Evolutionary conservation across 2,113 vertebrate genomes (phyloP).

Genomic region (Sterrhoptilus dennistouni): DNA sequence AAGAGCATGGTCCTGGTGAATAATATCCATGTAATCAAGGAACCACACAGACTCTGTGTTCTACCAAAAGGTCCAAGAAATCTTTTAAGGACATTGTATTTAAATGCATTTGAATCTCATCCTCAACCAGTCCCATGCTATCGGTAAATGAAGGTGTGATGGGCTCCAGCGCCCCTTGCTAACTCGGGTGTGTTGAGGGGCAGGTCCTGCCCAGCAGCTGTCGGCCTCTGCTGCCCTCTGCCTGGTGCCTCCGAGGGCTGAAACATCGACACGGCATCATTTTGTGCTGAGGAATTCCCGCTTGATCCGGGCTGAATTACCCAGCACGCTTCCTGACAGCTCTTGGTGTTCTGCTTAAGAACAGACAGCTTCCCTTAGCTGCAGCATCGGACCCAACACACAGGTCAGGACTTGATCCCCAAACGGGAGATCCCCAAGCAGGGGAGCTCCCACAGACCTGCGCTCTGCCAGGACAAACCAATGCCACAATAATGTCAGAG

Average conservation of each 20-base stretch:
- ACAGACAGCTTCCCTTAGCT: neutral
- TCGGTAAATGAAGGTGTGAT: neutral
- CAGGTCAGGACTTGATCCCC: neutral
- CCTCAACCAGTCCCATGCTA: neutral
- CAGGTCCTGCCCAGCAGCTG: neutral
- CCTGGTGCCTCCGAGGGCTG: neutral
- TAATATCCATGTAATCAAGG: neutral
- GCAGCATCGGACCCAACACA: neutral
- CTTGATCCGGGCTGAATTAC: neutral
- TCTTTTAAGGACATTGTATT: neutral
- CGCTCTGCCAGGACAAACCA: neutral
- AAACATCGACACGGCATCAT: accelerated
- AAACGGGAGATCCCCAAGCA: no score
- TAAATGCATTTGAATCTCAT: neutral
- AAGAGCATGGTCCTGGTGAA: neutral
- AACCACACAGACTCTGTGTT: accelerated
- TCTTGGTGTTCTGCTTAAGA: neutral
- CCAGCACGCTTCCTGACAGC: neutral
- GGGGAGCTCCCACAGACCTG: accelerated
- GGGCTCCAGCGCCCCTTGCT: accelerated
- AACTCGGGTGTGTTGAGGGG: neutral
- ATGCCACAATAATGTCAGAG: accelerated
- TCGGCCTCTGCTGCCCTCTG: slow-evolving; percentile 28
- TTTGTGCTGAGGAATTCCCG: accelerated
- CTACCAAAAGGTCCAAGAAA: neutral